A percentile compares a stretch with the other conserved stretches of the same genome.
These are phyloP conservation scores for Polypterus bichir DNA, from an alignment of 2,113 vertebrate genomes.

Conservation along the genomic window DNA sequence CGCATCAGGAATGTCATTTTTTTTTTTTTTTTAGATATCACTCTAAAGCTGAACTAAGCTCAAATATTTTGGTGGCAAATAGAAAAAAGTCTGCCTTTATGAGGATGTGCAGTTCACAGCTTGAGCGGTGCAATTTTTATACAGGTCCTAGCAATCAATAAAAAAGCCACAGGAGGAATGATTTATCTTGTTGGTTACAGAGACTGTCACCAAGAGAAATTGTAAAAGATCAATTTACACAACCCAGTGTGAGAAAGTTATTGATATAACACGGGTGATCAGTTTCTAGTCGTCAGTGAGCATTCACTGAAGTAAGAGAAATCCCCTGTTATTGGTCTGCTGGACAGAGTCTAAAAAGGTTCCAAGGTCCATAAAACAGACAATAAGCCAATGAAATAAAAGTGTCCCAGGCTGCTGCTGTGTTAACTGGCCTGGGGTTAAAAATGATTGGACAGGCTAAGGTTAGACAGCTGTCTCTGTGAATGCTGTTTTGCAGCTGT, in stretches of 20 bases:
- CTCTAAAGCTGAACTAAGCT: constrained; percentile 41
- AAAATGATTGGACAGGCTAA: constrained; percentile 37
- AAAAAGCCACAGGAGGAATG: constrained; percentile 68
- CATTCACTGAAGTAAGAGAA: constrained; percentile 22
- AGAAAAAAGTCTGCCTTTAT: constrained; percentile 55
- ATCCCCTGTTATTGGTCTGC: constrained; percentile 28
- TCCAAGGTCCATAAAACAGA: constrained; percentile 43
- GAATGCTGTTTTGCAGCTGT: constrained; percentile 36
- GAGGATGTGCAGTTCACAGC: constrained; percentile 59
- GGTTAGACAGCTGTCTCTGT: constrained; percentile 32
- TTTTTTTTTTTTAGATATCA: constrained; percentile 26
- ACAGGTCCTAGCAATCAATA: constrained; percentile 73
- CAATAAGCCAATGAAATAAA: constrained; percentile 41
- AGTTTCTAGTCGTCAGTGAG: constrained; percentile 47
- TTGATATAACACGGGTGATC: constrained; percentile 71
- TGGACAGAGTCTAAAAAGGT: constrained; percentile 55
- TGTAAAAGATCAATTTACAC: constrained; percentile 93
- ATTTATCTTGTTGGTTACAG: constrained; percentile 82
- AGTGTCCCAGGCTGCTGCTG: constrained; percentile 21
- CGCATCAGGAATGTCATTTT: background rate
- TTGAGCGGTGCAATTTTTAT: constrained; percentile 61
- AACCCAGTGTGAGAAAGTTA: constrained; percentile 69
- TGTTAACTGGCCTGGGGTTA: constrained; percentile 26
- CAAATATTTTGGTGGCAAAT: constrained; percentile 59
- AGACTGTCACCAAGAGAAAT: constrained; percentile 78